phyloP scores from a whole-genome alignment of 2,113 vertebrate genomes.

The Malurus cyaneus region DNA sequence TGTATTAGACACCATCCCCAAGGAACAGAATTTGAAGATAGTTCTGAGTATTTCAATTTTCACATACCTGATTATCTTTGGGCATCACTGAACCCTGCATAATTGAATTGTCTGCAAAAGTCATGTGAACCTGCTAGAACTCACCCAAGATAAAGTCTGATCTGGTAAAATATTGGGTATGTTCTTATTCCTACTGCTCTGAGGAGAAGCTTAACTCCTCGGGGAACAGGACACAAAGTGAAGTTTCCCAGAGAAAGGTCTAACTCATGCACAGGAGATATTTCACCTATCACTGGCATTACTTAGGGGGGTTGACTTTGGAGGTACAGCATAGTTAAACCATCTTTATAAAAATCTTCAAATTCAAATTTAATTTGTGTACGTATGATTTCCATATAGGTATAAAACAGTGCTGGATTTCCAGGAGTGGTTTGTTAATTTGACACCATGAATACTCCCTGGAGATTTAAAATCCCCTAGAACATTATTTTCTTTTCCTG shows the following conservation, averaged over 20 bases:
- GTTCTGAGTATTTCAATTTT: constrained; percentile 24
- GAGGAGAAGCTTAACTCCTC: background rate
- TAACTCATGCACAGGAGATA: background rate
- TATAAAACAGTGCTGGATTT: background rate
- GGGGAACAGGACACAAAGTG: background rate
- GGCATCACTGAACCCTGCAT: background rate
- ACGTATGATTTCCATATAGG: background rate
- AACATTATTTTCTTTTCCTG: background rate
- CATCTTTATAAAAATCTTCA: background rate
- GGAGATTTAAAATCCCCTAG: background rate
- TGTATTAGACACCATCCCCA: constrained; percentile 22
- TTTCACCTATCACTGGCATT: background rate
- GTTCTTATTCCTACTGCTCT: background rate
- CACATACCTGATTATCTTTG: background rate
- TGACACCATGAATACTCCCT: background rate
- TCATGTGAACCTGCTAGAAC: background rate
- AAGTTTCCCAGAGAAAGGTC: background rate
- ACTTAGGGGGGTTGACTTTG: background rate
- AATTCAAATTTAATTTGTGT: background rate
- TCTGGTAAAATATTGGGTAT: background rate
- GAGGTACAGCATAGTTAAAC: background rate
- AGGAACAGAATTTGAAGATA: constrained; percentile 21
- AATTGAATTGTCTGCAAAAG: background rate
- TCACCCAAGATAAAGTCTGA: background rate
- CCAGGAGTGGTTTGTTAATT: background rate